Evolutionary conservation across 2,797 vertebrate species (phyloP), one percentile per base, ranked within the genome.

Genomic region (Odontamblyopus rebecca): DNA sequence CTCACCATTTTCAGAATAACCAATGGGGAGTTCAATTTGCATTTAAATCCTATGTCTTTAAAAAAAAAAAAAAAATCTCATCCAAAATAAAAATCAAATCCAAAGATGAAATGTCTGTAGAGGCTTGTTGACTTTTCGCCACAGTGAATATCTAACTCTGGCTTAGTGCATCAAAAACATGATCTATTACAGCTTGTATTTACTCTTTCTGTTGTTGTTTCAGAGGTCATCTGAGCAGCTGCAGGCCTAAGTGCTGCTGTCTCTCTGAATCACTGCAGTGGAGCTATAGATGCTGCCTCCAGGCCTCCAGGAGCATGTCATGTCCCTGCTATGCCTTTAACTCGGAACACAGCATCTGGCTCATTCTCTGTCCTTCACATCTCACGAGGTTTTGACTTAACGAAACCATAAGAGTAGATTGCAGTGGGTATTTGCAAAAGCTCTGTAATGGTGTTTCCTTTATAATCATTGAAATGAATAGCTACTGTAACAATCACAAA

Each of bases 161-260:
- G 50, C 50, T 51, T 6, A 38, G 35, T 38, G 9, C 35, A 38
- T 51, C n/a, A 8, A 54, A 9, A 23, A 54, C 11, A 59, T 56
- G 2, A 56, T 27, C 13, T 59, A 29, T 26, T 12, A 29, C n/a
- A 60, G 4, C 57, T 60, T 59, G 56, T 29, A 61, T 16, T 23
- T 72, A 0, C 61, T 18, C 56, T 70, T 18, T 44, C 0, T 75
- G 79, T 27, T 71, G 0, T 68, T 71, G 27, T 27, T 72, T 63
- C 53, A 94, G 93, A 94, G 74, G 93, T 94, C 85, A 93, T 94
- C 88, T 94, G 89, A 93, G 73, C 61, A 30, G 35, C 77, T 65
- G 67, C 70, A 63, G 59, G 57, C 11, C 41, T 63, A 35, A 23
- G 38, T 67, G 62, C 62, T 81, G 64, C 23, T 76, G 0, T 26